Conservation (phyloP, 2,113 vertebrate genomes). For the Ibidorhyncha struthersii region DNA sequence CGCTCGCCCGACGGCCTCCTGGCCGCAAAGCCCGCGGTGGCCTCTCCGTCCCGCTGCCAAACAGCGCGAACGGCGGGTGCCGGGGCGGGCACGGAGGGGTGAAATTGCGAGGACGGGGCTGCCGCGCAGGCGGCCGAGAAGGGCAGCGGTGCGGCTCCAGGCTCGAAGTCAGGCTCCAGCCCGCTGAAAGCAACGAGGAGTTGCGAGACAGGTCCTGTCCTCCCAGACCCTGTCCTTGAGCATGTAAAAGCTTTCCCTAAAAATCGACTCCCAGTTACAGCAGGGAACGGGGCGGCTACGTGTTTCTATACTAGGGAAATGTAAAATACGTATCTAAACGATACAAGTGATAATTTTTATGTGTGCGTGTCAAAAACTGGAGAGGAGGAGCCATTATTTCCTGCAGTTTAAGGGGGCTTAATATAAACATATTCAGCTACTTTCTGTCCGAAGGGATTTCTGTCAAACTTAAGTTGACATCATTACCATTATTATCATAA, state of each 20-base stretch:
- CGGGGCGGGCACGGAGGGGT: rapidly evolving
- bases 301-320: neutral
- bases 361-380: neutral
- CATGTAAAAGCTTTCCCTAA: too few relatives aligned
- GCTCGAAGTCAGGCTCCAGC: neutral
- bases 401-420: neutral
- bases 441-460: neutral
- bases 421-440: neutral
- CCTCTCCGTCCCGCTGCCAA: neutral
- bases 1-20: neutral
- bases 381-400: neutral
- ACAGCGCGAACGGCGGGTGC: neutral
- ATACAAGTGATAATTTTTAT: neutral
- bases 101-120: neutral
- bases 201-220: too few relatives aligned
- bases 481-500: neutral
- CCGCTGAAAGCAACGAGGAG: neutral
- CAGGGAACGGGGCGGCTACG: too few relatives aligned
- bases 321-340: neutral
- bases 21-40: too few relatives aligned
- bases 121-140: neutral
- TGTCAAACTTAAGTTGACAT: neutral
- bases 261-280: neutral
- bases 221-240: neutral
- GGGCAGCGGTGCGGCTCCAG: neutral